A percentile compares a stretch with the other conserved stretches of the same genome.
These are phyloP conservation scores for Drosophila azteca DNA, from an alignment of 1,140 invertebrate genomes.

Conservation along the genomic window DNA sequence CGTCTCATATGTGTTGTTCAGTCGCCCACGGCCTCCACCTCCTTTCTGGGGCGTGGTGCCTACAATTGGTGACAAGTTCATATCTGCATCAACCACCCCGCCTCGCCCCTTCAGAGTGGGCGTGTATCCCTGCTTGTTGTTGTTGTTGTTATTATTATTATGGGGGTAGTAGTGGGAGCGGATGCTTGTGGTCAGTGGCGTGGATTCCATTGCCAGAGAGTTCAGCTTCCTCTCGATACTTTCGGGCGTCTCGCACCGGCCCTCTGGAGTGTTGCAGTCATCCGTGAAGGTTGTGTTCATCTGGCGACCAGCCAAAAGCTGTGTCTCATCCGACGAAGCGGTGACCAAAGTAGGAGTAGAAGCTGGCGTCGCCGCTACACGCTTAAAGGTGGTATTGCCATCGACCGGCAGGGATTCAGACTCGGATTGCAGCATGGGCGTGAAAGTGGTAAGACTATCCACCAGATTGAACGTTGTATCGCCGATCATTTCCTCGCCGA, in stretches of 20 bases:
- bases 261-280: slow-evolving; percentile 68
- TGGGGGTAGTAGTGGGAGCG: slow-evolving; percentile 28
- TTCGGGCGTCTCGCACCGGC: slow-evolving; percentile 74
- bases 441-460: slow-evolving; percentile 64
- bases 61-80: slow-evolving; percentile 77
- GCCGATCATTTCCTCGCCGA: slow-evolving; percentile 76
- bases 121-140: slow-evolving; percentile 58
- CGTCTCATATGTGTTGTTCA: slow-evolving; percentile 36
- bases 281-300: slow-evolving; percentile 71
- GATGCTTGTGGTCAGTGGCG: slow-evolving; percentile 59
- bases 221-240: slow-evolving; percentile 56
- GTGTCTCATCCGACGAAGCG: slow-evolving; percentile 57
- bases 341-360: slow-evolving; percentile 9
- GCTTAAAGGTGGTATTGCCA: slow-evolving; percentile 54
- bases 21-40: background rate
- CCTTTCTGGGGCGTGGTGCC: slow-evolving; percentile 34
- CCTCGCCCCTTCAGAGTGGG: slow-evolving; percentile 49
- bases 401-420: slow-evolving; percentile 28
- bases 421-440: slow-evolving; percentile 31
- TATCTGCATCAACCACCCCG: slow-evolving; percentile 26
- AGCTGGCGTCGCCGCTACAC: background rate
- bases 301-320: slow-evolving; percentile 39
- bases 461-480: slow-evolving; percentile 75
- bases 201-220: slow-evolving; percentile 65
- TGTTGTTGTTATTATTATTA: slow-evolving; percentile 27